Base-by-base conservation (phyloP, 2,888 invertebrate species). In the Holacanthella duospinosa region DNA sequence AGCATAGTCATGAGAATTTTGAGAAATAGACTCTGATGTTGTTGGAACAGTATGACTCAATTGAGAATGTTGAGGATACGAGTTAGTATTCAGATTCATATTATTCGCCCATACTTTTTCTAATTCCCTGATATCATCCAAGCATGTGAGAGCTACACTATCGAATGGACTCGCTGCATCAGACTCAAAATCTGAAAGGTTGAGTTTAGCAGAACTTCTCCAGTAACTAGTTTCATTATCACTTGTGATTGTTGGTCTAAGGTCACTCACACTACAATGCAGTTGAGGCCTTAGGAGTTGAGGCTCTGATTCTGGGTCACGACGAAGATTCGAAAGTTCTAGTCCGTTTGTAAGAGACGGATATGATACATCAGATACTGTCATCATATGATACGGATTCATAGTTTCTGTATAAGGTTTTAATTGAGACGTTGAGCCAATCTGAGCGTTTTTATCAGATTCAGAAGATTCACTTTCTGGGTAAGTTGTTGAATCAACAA, bases 141-240 rank as follows among this genome's bases (percentile, higher is more conserved):
- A 87, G 53, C 91, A 89, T 78, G 93, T 91, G 60, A 94, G 77
- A 79, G 91, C 93, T 78, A 92, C 86, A 79, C 89, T 91, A 79
- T 94, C 93, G 79, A 94, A 94, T 0, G 93, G 93, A 77, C 90
- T 92, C 61, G 90, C 89, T 59, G 88, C 90, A 75, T 92, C 92
- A 75, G 88, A 85, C 78, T 93, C 93, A 80, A 94, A 94, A 77
- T 93, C 93, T 68, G 86, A 86, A 75, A 83, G 69, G 69, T 79
- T 77, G 74, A 64, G 62, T 62, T n/a, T 53, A 44, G 63, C 62
- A n/a, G 43, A 61, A 24, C 43, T 55, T 29, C 55, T 61, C 4
- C 62, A 62, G 12, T 29, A 55, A 19, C 63, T 55, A 25, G 63
- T 55, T 19, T 59, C 43, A 55, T 27, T 59, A 16, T 54, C 55